Percentiles rank a stretch among this genome's conserved stretches.
phyloP scores from a whole-genome alignment of 2,888 invertebrate species.

The Pandemis cinnamomeana region DNA sequence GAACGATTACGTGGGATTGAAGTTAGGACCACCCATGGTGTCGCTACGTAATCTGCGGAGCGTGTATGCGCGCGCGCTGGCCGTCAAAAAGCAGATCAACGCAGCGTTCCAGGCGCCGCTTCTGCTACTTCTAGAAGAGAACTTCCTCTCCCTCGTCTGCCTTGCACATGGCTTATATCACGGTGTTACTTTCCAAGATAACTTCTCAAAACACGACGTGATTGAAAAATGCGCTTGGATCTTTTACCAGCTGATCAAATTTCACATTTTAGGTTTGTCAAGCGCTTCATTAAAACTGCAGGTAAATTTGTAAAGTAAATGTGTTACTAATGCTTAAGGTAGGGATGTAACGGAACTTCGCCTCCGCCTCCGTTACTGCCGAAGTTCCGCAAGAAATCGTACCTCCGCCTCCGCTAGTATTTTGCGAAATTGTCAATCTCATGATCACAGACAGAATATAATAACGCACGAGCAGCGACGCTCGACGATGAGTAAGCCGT shows the following conservation, averaged over 20 bases:
- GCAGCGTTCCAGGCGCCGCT: constrained; percentile 36
- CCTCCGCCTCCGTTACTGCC: no score
- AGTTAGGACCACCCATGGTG: not conserved
- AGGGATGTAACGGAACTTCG: no score
- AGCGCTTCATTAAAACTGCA: constrained; percentile 13
- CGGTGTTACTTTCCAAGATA: constrained; percentile 26
- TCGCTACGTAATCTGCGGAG: constrained; percentile 23
- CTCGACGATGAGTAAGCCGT: no score
- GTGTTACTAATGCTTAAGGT: not conserved
- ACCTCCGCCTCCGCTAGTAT: no score
- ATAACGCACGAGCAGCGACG: no score
- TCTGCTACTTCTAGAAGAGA: constrained; percentile 21
- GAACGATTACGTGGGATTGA: not conserved
- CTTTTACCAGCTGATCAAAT: constrained; percentile 5
- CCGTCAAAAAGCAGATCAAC: constrained; percentile 26
- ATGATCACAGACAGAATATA: no score
- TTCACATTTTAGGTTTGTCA: constrained; percentile 6
- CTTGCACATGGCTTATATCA: constrained; percentile 39
- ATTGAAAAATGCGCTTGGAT: not conserved
- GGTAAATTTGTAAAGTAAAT: not conserved
- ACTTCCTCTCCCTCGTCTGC: constrained; percentile 39
- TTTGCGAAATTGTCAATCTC: no score
- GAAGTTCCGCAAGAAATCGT: no score
- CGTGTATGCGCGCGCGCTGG: constrained; percentile 32
- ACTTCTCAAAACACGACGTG: not conserved